Evolutionary conservation across 2,797 vertebrate genomes (phyloP).

Genomic region (Onychomys arenicola): DNA sequence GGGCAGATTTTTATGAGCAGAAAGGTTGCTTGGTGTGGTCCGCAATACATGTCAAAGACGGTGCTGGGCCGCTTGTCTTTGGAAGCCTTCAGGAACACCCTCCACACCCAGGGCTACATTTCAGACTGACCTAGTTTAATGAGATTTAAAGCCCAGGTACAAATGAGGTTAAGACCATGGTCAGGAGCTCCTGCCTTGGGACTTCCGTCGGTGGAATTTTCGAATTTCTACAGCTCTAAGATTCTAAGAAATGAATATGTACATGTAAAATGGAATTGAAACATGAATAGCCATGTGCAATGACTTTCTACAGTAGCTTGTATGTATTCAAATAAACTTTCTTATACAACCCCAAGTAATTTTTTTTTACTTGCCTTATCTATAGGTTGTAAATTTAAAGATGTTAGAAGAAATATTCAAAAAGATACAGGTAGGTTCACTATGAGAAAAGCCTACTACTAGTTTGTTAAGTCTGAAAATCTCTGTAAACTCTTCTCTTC

Average conservation of each 20-base stretch:
- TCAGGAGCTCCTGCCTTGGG: not conserved
- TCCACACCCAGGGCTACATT: not conserved
- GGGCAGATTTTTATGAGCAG: not conserved
- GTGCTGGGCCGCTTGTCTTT: not conserved
- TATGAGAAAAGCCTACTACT: constrained; percentile 24
- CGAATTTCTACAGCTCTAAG: constrained; percentile 21
- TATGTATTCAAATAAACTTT: constrained; percentile 50
- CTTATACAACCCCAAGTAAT: constrained; percentile 64
- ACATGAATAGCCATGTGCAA: not conserved
- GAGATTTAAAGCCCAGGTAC: not conserved
- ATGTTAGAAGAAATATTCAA: constrained; percentile 92
- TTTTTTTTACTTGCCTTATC: constrained; percentile 71
- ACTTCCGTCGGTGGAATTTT: not conserved
- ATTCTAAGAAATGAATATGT: constrained; percentile 46
- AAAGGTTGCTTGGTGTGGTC: not conserved
- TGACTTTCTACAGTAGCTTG: constrained; percentile 43
- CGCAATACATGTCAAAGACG: not conserved
- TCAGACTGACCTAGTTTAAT: not conserved
- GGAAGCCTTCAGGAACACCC: not conserved
- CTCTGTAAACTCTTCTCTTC: constrained; percentile 28
- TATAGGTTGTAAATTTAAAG: constrained; percentile 95
- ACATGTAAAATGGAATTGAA: constrained; percentile 38
- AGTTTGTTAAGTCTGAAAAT: constrained; percentile 36
- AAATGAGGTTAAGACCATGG: not conserved
- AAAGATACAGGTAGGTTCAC: constrained; percentile 91